These are phyloP conservation scores for Plagodis dolabraria DNA, from an alignment of 2,888 invertebrate species.

Conservation along the genomic window DNA sequence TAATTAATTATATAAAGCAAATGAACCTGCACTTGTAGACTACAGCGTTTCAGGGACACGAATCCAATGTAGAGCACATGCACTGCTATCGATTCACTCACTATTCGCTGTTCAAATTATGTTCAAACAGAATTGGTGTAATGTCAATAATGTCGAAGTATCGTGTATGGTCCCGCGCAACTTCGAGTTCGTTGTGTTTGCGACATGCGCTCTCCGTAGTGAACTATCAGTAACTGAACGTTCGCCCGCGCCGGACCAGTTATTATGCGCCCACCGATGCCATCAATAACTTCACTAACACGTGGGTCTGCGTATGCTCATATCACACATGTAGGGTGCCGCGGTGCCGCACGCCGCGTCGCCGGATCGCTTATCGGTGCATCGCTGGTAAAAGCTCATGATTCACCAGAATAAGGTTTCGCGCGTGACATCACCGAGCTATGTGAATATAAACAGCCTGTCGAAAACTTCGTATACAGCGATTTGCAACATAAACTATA, in stretches of 20 bases:
- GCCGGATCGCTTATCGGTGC: conserved; percentile 69
- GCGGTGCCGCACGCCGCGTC: conserved; percentile 49
- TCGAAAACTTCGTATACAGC: conserved; percentile 29
- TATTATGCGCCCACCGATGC: conserved; percentile 81
- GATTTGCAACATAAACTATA: conserved; percentile 12
- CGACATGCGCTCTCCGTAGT: conserved; percentile 74
- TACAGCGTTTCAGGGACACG: conserved; percentile 62
- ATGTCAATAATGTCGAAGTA: conserved; percentile 54
- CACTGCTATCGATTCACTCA: conserved; percentile 63
- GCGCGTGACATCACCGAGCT: conserved; percentile 74
- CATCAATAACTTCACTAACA: conserved; percentile 77
- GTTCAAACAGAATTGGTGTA: conserved; percentile 49
- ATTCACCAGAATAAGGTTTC: conserved; percentile 78
- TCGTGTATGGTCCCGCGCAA: conserved; percentile 74
- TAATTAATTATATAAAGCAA: conserved; percentile 28
- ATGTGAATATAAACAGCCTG: conserved; percentile 63
- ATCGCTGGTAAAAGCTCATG: conserved; percentile 79
- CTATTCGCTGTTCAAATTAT: conserved; percentile 48
- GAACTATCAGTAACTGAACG: conserved; percentile 79
- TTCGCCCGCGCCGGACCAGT: conserved; percentile 69
- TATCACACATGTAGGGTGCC: conserved; percentile 66
- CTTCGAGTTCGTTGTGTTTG: conserved; percentile 46
- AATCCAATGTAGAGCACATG: conserved; percentile 61
- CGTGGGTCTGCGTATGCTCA: conserved; percentile 71
- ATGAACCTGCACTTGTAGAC: conserved; percentile 75